Conservation (phyloP, 2,888 invertebrate species). For the Erynnis tages region DNA sequence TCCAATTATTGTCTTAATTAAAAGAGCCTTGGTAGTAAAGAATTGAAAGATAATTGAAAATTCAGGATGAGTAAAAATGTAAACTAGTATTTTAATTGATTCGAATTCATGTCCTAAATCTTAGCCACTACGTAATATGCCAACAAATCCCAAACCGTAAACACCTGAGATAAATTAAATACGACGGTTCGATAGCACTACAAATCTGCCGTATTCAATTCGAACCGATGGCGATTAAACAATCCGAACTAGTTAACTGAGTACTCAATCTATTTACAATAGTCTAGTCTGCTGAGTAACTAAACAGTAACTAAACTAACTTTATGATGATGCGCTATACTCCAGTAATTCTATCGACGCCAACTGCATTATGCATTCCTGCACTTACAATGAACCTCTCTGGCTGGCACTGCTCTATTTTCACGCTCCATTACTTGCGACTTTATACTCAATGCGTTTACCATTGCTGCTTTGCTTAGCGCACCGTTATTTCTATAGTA, state of each 20-base stretch:
- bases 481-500: neutral
- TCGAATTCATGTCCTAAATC: too few relatives aligned
- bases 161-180: too few relatives aligned
- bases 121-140: too few relatives aligned
- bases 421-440: constrained; percentile 42
- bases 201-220: constrained; percentile 1
- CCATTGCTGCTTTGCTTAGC: constrained; percentile 34
- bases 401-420: constrained; percentile 32
- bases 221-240: constrained; percentile 14
- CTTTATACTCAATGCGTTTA: neutral
- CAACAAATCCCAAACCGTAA: too few relatives aligned
- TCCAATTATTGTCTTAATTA: too few relatives aligned
- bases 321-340: constrained; percentile 52
- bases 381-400: constrained; percentile 61
- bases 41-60: too few relatives aligned
- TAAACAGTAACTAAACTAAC: constrained; percentile 55
- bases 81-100: too few relatives aligned
- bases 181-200: too few relatives aligned
- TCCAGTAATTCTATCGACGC: constrained; percentile 56
- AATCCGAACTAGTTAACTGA: constrained; percentile 13
- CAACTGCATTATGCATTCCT: constrained; percentile 67
- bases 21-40: too few relatives aligned
- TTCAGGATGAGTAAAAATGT: too few relatives aligned
- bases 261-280: constrained; percentile 13
- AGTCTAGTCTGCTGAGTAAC: constrained; percentile 31